Conservation (phyloP, 2,888 invertebrate species). For the Pteria penguin region DNA sequence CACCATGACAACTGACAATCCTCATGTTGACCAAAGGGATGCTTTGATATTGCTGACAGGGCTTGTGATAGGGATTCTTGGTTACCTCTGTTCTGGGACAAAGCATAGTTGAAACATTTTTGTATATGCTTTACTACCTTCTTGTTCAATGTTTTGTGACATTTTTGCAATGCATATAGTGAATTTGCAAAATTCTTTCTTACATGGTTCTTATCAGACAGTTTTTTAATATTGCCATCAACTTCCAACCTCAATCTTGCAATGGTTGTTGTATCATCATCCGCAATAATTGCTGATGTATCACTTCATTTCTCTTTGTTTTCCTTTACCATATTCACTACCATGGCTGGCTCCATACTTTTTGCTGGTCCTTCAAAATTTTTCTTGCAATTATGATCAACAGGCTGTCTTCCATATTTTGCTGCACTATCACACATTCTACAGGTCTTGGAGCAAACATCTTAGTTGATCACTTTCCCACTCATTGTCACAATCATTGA, state of each 20-base stretch:
- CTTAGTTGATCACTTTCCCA: constrained; percentile 33
- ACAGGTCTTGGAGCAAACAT: constrained; percentile 32
- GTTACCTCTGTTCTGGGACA: neutral
- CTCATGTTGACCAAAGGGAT: neutral
- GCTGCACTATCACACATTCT: constrained; percentile 29
- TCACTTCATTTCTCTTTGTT: constrained; percentile 17
- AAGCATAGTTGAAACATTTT: constrained; percentile 12
- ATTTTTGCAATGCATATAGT: constrained; percentile 39
- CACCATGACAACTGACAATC: neutral
- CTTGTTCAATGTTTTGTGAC: constrained; percentile 30
- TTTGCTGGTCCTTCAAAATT: constrained; percentile 35
- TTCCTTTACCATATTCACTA: too few relatives aligned
- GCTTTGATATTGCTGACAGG: neutral
- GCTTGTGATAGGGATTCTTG: neutral
- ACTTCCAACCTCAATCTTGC: constrained; percentile 18
- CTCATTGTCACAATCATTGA: constrained; percentile 37
- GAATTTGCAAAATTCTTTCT: constrained; percentile 42
- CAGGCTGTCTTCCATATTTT: neutral
- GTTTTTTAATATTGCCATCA: constrained; percentile 21
- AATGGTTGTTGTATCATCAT: constrained; percentile 39
- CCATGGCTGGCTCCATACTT: constrained; percentile 40
- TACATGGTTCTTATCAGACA: constrained; percentile 34
- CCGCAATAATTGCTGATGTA: constrained; percentile 25
- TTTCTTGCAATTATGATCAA: constrained; percentile 21
- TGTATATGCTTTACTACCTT: neutral